Conservation (phyloP, 2,797 vertebrate genomes). For the Clamator glandarius region DNA sequence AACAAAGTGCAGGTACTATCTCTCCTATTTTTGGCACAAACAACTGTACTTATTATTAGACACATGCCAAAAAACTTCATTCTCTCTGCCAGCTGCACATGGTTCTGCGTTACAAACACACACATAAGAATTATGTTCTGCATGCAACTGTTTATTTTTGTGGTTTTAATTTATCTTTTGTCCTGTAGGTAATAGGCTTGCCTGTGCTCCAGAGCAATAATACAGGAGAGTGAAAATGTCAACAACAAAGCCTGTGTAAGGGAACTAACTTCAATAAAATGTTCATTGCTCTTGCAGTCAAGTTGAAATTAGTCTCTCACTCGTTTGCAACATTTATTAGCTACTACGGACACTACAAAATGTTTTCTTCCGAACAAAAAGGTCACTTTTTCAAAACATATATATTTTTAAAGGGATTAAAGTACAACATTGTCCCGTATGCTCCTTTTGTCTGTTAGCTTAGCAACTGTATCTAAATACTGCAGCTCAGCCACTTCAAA, state of each 20-base stretch:
- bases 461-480: slow-evolving; percentile 14
- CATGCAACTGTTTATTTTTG: neutral
- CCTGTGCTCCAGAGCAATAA: neutral
- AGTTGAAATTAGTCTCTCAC: neutral
- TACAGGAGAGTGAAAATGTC: slow-evolving; percentile 25
- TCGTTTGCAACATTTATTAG: neutral
- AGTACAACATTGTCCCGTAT: neutral
- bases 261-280: neutral
- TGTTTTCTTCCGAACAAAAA: neutral
- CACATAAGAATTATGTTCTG: neutral
- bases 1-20: neutral
- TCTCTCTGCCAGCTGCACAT: neutral
- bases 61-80: neutral
- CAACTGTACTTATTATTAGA: neutral
- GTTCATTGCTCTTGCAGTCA: neutral
- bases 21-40: neutral
- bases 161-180: neutral
- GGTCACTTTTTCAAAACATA: neutral
- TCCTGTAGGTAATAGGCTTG: neutral
- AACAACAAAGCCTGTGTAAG: neutral
- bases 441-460: neutral
- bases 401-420: neutral
- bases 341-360: neutral
- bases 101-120: neutral
- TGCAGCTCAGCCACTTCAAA: slow-evolving; percentile 25